Evolutionary conservation across 1,140 invertebrate species (phyloP).

Genomic region (Asobara japonica): DNA sequence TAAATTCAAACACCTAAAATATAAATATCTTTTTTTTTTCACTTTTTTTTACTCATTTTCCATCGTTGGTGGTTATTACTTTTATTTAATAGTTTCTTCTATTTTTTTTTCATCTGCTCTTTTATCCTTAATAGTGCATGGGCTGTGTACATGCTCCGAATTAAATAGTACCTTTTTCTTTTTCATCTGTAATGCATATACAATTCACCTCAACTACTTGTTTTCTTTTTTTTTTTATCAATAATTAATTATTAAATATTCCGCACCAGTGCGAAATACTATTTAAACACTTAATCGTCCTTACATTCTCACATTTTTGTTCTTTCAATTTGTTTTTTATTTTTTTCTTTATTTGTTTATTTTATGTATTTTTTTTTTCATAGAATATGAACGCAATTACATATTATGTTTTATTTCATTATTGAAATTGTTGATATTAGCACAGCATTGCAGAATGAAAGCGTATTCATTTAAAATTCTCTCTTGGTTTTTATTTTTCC

Average conservation of each 20-base stretch:
- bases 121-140: slow-evolving; percentile 13
- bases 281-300: slow-evolving; percentile 31
- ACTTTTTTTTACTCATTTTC: slow-evolving; percentile 2
- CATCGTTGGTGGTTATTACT: neutral
- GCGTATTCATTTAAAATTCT: slow-evolving; percentile 46
- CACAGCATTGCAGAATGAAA: slow-evolving; percentile 57
- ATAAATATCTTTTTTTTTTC: slow-evolving; percentile 57
- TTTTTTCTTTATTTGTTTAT: slow-evolving; percentile 32
- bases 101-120: slow-evolving; percentile 16
- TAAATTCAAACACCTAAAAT: slow-evolving; percentile 54
- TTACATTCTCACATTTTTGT: slow-evolving; percentile 26
- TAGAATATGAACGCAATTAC: slow-evolving; percentile 35
- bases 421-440: slow-evolving; percentile 53
- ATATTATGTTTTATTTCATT: slow-evolving; percentile 32
- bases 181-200: slow-evolving; percentile 33
- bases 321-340: neutral
- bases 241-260: slow-evolving; percentile 42
- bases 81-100: slow-evolving; percentile 15
- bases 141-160: slow-evolving; percentile 30
- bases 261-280: slow-evolving; percentile 62
- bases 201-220: slow-evolving; percentile 18
- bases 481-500: slow-evolving; percentile 3
- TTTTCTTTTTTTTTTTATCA: slow-evolving; percentile 25
- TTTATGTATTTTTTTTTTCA: slow-evolving; percentile 30
- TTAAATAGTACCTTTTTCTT: slow-evolving; percentile 51